Base-by-base conservation (phyloP, 1,140 invertebrate genomes). In the Zophobas atratus region DNA sequence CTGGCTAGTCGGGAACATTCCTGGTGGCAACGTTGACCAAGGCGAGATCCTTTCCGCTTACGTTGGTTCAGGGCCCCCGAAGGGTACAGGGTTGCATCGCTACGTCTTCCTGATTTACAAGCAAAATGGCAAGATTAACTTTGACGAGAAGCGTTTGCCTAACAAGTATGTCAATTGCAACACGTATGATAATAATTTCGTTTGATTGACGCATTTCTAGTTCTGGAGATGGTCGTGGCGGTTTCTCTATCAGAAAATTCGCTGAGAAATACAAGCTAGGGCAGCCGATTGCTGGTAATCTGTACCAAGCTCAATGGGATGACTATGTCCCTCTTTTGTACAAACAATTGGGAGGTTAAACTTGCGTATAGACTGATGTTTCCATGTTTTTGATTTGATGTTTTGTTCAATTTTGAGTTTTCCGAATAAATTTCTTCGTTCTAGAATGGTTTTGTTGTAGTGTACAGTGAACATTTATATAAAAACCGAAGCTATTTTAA, bases 1-100 rank as follows among this genome's bases (percentile, higher is more conserved):
- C 86, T 98, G 97, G 96, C 86, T 98, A 2, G 94, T 98, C 0
- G 94, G 90, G 1, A 99, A 99, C 84, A 96, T 99, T 83, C 95
- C 95, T 1, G 96, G 94, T 6, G 88, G 87, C 73, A 89, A 95
- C 67, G 85, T 98, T 0, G 82, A 84, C 0, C 88, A 91, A 41
- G 97, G 97, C 2, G 92, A 86, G 76, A 77, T 77, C 0, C 85
- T 98, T 0, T 92, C 92, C 3, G 92, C 91, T 0, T 98, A 97
- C 86, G 88, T 97, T 79, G 96, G 96, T 34, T 91, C 96, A 39
- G 96, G 95, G 20, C 96, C 96, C 0, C 95, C 96, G 2, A 85
- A 93, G 83, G 93, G 90, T 77, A 95, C 94, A 20, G 94, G 93
- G 33, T 89, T 97, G 32, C 97, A 98, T 88, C 92, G 97, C 73